Base-by-base conservation (phyloP, 2,797 vertebrate genomes). In the Halcyon smyrnensis region DNA sequence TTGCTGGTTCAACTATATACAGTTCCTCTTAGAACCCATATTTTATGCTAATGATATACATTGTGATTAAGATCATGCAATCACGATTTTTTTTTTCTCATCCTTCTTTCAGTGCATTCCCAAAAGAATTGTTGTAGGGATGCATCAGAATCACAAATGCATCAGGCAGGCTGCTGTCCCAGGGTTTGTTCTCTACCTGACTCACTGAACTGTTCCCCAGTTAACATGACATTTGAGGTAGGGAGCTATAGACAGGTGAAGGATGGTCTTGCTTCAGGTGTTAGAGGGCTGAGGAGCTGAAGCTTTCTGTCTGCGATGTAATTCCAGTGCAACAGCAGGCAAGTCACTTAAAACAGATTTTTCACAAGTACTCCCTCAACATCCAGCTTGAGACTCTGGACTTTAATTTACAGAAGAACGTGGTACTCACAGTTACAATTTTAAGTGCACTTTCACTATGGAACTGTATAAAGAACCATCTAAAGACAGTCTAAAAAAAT, bases 351-450 rank as follows among this genome's bases (percentile, higher is more conserved):
- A 89, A 96, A 48, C 36, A 54, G 37, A 51, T 92, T 96, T 95
- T 95, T 92, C 90, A 81, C 75, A 91, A 95, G 89, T 71, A 34
- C 34, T 93, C 28, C 25, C 64, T 96, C 90, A 93, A 92, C 71
- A 95, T 77, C 64, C 68, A 93, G 32, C 81, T 95, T 93, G 76
- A 96, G 41, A 84, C 60, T 89, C 79, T 45, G 32, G 59, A 84
- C 70, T 94, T 96, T 79, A 95, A 93, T 95, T 96, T 96, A 92
- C 84, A 77, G 70, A 79, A 96, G 68, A 94, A 87, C 12, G 36
- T 10, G 2, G n/a, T 89, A 79, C 77, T 92, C 70, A 69, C 54
- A 63, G 75, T 59, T 82, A 80, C 43, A 89, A 87, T 94, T 95
- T 93, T 90, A 93, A 97, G 92, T 93, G 88, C 67, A 64, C 71